Base-by-base conservation (phyloP, 1,140 invertebrate genomes). In the Aricia agestis region DNA sequence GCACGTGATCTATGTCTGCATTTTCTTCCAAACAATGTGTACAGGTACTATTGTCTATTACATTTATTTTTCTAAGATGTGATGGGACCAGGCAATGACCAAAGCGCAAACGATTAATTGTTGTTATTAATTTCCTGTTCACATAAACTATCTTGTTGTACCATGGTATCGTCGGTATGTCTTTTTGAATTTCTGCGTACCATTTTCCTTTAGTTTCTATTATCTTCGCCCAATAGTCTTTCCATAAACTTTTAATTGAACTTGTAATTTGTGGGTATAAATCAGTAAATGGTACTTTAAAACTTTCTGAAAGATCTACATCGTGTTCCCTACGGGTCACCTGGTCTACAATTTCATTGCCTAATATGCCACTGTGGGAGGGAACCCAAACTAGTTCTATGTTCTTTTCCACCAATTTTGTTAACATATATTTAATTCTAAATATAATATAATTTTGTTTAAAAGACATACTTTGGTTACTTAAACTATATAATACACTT, bases 341-440 rank as follows among this genome's bases (percentile, higher is more conserved):
- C 7, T 42, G 15, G 25, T 71, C 69, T 6, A 59, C 69, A 25
- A 66, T 45, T 66, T 71, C 69, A 58, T 71, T 71, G 3, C 69
- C 69, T 52, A 42, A 13, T 71, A 71, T 71, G 18, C 69, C 69
- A 45, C 69, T 66, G 69, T 71, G 69, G 61, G 69, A 71, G 42
- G 69, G 69, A 19, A 71, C 69, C 63, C 69, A 71, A 6, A 66
- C 41, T 31, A 71, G 57, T 66, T 71, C 69, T 57, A 71, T 10
- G 32, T 71, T 71, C 19, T 52, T 17, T 17, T 66, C 52, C 31
- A 66, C 52, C 31, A 66, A 32, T 52, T 58, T 52, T 1, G n/a
- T 19, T 11, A 66, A 9, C n/a, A 66, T n/a, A 52, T 66, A 52
- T 66, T 25, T 71, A 31, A 69, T 69, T 32, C 63, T 63, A 15